Base-by-base conservation (phyloP, 2,888 invertebrate species). In the Pseudoips prasinana region DNA sequence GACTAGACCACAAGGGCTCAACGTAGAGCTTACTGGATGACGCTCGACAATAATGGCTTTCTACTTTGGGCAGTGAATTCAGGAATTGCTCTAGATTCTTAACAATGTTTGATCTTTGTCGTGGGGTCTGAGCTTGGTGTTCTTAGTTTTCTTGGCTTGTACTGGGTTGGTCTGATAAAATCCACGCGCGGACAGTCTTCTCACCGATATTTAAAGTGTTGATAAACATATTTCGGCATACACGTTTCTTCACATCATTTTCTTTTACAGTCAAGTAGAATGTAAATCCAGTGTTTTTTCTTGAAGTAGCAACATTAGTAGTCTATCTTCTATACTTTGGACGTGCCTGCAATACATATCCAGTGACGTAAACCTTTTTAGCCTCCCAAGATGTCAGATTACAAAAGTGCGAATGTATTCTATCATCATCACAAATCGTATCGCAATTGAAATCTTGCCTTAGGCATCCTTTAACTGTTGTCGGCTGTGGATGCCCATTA, bases 1-100 rank as follows among this genome's bases (percentile, higher is more conserved):
- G 3, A 5, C 14, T 14, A 14, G 2, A 3, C 14, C 14, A 14
- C 2, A 14, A 3, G 5, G 14, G 14, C 14, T 24, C 24, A 6
- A 24, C 8, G 7, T 24, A 24, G 8, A 9, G 8, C 10, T 24
- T 24, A 24, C 17, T 36, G 17, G 30, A 25, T 11, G 30, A 39
- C n/a, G 26, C 25, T 8, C 32, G 31, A 11, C 31, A 40, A 22
- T 37, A 22, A 24, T 40, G 40, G 8, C 22, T 22, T 32, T 40
- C 40, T 10, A 40, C 8, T 23, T 37, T 31, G 9, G 36, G 32
- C 18, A 41, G 28, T 7, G 8, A 10, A 10, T 29, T 10, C 14
- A 42, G 17, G 29, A 33, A 42, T 8, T 32, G 22, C 27, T 24
- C 26, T 18, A 40, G 17, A 22, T 29, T 25, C 9, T 14, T 42